Conservation (phyloP, 2,888 invertebrate genomes). For the Papilio elwesi region DNA sequence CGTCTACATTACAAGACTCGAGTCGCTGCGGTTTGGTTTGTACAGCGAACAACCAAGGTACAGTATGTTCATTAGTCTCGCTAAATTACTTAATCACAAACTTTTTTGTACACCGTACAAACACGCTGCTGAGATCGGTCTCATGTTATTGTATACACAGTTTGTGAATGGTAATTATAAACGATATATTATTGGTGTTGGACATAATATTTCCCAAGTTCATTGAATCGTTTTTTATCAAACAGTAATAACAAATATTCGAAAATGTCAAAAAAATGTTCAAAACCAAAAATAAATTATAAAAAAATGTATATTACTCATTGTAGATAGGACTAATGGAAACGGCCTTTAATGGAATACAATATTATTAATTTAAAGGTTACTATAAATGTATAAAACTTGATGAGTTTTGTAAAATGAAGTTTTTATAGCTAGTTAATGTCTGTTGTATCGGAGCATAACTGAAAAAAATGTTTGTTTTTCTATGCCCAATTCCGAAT, state of each 20-base stretch:
- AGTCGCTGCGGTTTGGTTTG: not conserved
- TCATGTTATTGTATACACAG: not conserved
- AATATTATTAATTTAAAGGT: not conserved
- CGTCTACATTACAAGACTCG: not conserved
- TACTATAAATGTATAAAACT: not conserved
- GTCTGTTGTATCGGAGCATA: not conserved
- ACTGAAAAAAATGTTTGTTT: not conserved
- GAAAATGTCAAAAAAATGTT: slow-evolving; percentile 35
- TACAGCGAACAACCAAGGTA: not conserved
- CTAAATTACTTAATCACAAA: not conserved
- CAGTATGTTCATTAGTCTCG: not conserved
- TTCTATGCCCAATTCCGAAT: not conserved
- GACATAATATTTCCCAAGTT: slow-evolving; percentile 6
- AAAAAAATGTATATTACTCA: slow-evolving; percentile 30
- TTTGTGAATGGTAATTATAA: slow-evolving; percentile 26
- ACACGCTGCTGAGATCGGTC: too few species aligned
- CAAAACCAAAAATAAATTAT: slow-evolving; percentile 22
- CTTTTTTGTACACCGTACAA: not conserved
- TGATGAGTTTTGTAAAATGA: not conserved
- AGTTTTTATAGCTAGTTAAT: slow-evolving; percentile 3
- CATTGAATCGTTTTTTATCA: slow-evolving; percentile 19
- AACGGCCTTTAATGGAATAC: not conserved
- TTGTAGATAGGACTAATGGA: slow-evolving; percentile 26
- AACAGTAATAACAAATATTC: slow-evolving; percentile 5
- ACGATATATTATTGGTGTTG: not conserved